Percentiles rank a stretch among this genome's conserved stretches.
Evolutionary conservation across 2,797 vertebrate genomes (phyloP).

Genomic region (Lithobates sylvaticus): DNA sequence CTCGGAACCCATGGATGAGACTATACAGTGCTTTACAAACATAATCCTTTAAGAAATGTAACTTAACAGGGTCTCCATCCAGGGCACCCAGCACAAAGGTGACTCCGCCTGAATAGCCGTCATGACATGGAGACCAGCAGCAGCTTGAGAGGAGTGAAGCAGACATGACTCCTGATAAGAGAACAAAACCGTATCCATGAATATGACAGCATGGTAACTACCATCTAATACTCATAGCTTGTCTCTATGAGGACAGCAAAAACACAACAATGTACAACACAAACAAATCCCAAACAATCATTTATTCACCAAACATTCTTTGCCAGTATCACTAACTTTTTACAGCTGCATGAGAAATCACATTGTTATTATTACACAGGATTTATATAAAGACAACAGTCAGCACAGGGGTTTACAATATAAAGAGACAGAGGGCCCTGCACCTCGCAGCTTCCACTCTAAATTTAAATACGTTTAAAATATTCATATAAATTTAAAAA

Average conservation of each 20-base stretch:
- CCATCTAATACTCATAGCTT: no score
- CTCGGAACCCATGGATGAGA: not conserved
- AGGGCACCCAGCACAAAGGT: constrained; percentile 55
- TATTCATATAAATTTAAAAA: no score
- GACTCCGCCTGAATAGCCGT: not conserved
- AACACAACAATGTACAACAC: not conserved
- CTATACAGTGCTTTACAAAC: constrained; percentile 31
- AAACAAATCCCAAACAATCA: not conserved
- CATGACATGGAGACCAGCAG: not conserved
- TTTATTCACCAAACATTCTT: no score
- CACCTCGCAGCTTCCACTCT: no score
- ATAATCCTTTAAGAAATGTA: constrained; percentile 20
- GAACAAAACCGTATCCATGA: not conserved
- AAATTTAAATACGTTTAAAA: no score
- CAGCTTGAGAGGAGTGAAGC: not conserved
- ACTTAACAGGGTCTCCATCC: constrained; percentile 38
- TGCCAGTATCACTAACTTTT: no score
- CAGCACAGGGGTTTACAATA: no score
- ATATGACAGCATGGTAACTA: not conserved
- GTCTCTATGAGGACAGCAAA: constrained; percentile 12
- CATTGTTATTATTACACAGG: no score
- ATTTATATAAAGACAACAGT: no score
- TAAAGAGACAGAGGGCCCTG: no score
- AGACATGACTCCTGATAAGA: constrained; percentile 15
- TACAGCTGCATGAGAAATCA: no score